A percentile compares a stretch with the other conserved stretches of the same genome.
These are phyloP conservation scores for Epicauta chinensis DNA, from an alignment of 1,140 invertebrate species.

Conservation along the genomic window DNA sequence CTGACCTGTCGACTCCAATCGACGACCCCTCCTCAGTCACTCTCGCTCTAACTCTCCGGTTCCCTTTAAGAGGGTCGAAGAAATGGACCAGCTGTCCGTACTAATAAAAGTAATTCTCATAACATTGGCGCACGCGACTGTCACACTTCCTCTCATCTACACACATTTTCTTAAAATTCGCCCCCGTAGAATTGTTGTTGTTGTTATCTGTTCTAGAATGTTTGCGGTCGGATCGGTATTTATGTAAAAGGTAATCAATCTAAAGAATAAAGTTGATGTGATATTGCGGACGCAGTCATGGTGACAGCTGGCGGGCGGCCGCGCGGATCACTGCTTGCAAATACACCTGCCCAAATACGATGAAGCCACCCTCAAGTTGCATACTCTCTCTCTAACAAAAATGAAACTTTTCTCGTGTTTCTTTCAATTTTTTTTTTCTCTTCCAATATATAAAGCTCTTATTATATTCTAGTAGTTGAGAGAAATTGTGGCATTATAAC, in stretches of 20 bases:
- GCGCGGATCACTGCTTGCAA: slow-evolving; percentile 29
- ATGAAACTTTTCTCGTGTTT: no score
- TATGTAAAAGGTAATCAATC: slow-evolving; percentile 12
- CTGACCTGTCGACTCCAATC: slow-evolving; percentile 9
- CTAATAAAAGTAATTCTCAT: slow-evolving; percentile 3
- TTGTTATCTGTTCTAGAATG: no score
- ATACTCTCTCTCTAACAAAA: no score
- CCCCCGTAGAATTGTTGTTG: no score
- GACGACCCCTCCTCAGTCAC: background rate
- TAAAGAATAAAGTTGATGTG: slow-evolving; percentile 11
- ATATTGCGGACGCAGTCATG: slow-evolving; percentile 13
- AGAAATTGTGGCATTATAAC: no score
- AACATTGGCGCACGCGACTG: slow-evolving; percentile 5
- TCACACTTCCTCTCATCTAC: slow-evolving; percentile 6
- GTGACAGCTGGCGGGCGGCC: slow-evolving; percentile 30
- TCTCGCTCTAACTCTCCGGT: no score
- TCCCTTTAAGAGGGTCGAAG: slow-evolving; percentile 11
- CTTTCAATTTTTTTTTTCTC: no score
- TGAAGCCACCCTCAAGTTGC: slow-evolving; percentile 12
- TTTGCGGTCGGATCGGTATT: slow-evolving; percentile 9
- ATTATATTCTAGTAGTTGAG: no score
- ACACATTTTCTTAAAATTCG: no score
- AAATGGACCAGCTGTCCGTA: slow-evolving; percentile 13
- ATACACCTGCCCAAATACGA: slow-evolving; percentile 32
- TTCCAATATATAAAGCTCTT: no score